A percentile compares a stretch with the other conserved stretches of the same genome.
phyloP scores from a whole-genome alignment of 92 coral and sea anemone species.

The Diadumene lineata region DNA sequence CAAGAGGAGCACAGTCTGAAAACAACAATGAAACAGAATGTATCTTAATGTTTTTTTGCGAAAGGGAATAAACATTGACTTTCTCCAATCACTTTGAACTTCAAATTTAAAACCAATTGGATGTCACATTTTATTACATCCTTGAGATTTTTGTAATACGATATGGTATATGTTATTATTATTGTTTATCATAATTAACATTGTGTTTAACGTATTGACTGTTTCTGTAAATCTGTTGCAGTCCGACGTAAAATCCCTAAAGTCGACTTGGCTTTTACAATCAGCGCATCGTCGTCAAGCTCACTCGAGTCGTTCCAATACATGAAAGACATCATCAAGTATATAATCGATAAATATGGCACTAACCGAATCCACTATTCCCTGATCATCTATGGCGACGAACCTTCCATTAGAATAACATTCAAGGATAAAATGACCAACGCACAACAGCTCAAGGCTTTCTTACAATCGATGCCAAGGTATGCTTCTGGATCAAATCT shows the following conservation, averaged over 20 bases:
- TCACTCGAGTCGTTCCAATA: conserved; percentile 56
- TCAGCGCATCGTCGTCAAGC: conserved; percentile 66
- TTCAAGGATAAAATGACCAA: conserved; percentile 21
- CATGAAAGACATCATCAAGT: conserved; percentile 70
- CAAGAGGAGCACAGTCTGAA: too few species aligned
- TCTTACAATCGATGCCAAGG: conserved; percentile 22
- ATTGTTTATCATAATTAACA: not conserved
- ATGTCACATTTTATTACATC: too few species aligned
- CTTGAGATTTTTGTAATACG: too few species aligned
- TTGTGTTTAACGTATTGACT: not conserved
- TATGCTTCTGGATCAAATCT: conserved; percentile 50
- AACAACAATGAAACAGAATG: too few species aligned
- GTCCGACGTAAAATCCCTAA: conserved; percentile 63
- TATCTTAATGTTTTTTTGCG: too few species aligned
- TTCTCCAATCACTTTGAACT: too few species aligned
- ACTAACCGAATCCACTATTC: conserved; percentile 54
- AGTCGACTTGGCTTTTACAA: conserved; percentile 76
- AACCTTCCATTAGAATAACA: conserved; percentile 25
- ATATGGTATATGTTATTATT: too few species aligned
- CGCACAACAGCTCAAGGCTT: conserved; percentile 6
- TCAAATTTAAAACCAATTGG: too few species aligned
- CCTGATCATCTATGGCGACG: conserved; percentile 43
- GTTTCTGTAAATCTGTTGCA: conserved; percentile 16
- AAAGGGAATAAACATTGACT: too few species aligned
- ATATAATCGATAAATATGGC: conserved; percentile 69